Evolutionary conservation across 2,113 vertebrate genomes (phyloP), one percentile per base, ranked within the genome.

Genomic region (Scalopus aquaticus): DNA sequence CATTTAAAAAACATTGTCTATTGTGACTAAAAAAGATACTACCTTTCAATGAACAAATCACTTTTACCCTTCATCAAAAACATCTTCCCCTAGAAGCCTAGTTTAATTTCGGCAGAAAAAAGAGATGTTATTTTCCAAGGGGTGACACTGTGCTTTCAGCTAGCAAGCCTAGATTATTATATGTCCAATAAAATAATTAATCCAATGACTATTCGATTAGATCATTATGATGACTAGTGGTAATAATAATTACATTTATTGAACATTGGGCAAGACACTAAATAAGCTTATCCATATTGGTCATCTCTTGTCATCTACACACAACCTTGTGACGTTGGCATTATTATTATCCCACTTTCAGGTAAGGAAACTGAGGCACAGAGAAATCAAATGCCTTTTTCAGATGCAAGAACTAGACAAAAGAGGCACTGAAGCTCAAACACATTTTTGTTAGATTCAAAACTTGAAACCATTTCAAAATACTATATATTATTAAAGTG

Each of bases 21-120:
- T 83, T 92, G 26, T 87, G 60, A 90, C 56, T 69, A 54, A 77
- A 79, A 49, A 84, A 39, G 44, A 32, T 83, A 54, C 7, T 32
- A n/a, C 11, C 72, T 67, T 90, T 88, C 22, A 60, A 37, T 2
- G 46, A 67, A 77, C 12, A 88, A 73, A 69, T 69, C 24, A 56
- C 20, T 17, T 12, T 39, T 12, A 28, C 37, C 42, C 39, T 87
- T 81, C 32, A 62, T 60, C 24, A 81, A n/a, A 92, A 91, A 91
- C 15, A 9, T 54, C 17, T 77, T 90, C 15, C 26, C 9, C 32
- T 42, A 58, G 51, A 93, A 78, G 22, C 4, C 22, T 69, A 7
- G 24, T 86, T 89, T 85, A 54, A 89, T 73, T 94, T 84, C 84
- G 80, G 30, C 76, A 44, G 17, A 81, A 77, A 35, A 90, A 44